Conservation (phyloP, 2,888 invertebrate species). For the Rhynchonema sp. region DNA sequence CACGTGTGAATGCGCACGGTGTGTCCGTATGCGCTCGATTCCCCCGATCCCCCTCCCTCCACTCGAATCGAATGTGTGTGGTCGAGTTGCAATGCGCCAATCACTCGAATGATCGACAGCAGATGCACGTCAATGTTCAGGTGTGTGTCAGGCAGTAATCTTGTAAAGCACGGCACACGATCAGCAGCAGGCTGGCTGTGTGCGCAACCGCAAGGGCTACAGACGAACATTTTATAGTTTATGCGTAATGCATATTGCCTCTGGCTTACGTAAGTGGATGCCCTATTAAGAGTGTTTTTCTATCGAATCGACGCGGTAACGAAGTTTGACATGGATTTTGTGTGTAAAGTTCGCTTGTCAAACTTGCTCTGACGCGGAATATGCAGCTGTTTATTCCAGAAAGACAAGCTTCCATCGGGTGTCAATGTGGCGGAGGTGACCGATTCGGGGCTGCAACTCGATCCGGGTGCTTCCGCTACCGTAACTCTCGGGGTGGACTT, state of each 20-base stretch:
- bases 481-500: conserved; percentile 31
- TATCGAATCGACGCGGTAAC: too few species aligned
- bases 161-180: background rate
- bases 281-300: too few species aligned
- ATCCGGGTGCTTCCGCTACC: conserved; percentile 13
- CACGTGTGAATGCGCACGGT: conserved; percentile 32
- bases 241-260: too few species aligned
- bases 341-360: too few species aligned
- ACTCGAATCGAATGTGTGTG: conserved; percentile 58
- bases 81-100: conserved; percentile 61
- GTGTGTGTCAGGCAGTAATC: background rate
- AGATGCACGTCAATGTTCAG: background rate
- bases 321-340: too few species aligned
- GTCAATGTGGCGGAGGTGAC: conserved; percentile 56
- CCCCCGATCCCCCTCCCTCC: conserved; percentile 57
- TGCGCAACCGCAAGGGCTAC: too few species aligned
- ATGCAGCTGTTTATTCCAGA: too few species aligned
- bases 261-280: too few species aligned
- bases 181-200: too few species aligned
- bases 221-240: too few species aligned
- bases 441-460: conserved; percentile 36
- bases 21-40: conserved; percentile 40
- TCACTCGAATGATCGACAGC: conserved; percentile 32
- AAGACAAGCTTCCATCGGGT: conserved; percentile 39
- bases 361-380: too few species aligned